Evolutionary conservation across 2,888 invertebrate species (phyloP), one percentile per base, ranked within the genome.

Genomic region (Agonopterix subpropinquella): DNA sequence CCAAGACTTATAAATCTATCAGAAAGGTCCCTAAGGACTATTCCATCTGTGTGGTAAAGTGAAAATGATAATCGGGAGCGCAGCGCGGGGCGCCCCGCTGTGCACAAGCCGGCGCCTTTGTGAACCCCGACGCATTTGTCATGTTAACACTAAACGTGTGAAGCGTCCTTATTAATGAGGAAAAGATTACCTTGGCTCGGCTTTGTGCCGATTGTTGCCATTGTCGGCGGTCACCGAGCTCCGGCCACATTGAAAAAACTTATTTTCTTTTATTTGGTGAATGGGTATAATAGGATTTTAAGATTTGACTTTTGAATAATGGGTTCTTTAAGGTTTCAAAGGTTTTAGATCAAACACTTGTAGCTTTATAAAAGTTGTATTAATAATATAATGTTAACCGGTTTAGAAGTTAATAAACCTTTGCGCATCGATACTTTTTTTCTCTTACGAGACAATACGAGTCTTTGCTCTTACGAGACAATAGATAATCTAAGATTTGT

Each of bases 91-190:
- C 76, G 70, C 72, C 78, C 79, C 70, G 77, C 71, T 56, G 79
- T 65, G 77, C 57, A 50, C 51, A 53, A 58, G 62, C 61, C 60
- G 55, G 58, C 77, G 78, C 81, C 80, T 76, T 76, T 60, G 53
- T 54, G 58, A 28, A 28, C 64, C 64, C 67, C 68, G 66, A 62
- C 67, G 71, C 87, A 82, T 86, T 86, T 85, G 87, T 87, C 86
- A 86, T 84, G 83, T 86, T 87, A 83, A 80, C 86, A 80, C 85
- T 76, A 76, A 78, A 80, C 77, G 80, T 80, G 84, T 80, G 82
- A 85, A 85, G 81, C 77, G 75, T 72, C 68, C 70, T 84, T 85
- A 84, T 86, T 87, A 86, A 86, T 86, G 85, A 80, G 71, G 66
- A 67, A 68, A 72, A 75, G 83, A 84, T 86, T 80, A 81, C 73